Evolutionary conservation across 2,797 vertebrate species (phyloP).

Genomic region (Anguilla anguilla): DNA sequence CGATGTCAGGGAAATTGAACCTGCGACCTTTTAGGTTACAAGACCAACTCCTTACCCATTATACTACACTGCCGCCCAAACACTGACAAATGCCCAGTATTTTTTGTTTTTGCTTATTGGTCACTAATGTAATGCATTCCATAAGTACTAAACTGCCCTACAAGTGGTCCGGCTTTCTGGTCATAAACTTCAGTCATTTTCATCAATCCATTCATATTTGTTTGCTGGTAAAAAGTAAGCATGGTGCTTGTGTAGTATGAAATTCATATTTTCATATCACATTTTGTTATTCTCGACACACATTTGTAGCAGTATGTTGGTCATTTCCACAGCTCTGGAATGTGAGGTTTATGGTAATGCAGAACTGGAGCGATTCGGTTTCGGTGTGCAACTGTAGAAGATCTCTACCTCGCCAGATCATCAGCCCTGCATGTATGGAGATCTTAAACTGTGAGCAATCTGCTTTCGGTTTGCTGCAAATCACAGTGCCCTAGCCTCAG

Average conservation of each 20-base stretch:
- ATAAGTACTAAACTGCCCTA: neutral
- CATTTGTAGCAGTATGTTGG: neutral
- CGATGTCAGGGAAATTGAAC: no score
- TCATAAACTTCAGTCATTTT: neutral
- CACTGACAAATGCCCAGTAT: neutral
- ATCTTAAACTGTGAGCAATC: neutral
- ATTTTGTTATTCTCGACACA: neutral
- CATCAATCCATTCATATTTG: neutral
- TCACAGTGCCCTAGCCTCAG: no score
- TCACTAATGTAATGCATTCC: neutral
- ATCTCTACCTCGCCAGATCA: neutral
- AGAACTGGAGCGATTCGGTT: neutral
- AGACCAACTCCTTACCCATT: no score
- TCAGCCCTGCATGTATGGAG: neutral
- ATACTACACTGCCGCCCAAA: no score
- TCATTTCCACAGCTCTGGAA: neutral
- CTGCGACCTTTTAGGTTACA: no score
- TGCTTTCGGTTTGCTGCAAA: neutral
- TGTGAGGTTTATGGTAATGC: neutral
- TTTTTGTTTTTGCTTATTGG: neutral
- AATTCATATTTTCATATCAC: neutral
- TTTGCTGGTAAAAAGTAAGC: neutral
- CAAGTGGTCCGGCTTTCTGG: neutral
- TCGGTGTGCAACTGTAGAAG: neutral
- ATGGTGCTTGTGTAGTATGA: neutral